Base-by-base conservation (phyloP, 2,888 invertebrate genomes). In the Callinectes sapidus region DNA sequence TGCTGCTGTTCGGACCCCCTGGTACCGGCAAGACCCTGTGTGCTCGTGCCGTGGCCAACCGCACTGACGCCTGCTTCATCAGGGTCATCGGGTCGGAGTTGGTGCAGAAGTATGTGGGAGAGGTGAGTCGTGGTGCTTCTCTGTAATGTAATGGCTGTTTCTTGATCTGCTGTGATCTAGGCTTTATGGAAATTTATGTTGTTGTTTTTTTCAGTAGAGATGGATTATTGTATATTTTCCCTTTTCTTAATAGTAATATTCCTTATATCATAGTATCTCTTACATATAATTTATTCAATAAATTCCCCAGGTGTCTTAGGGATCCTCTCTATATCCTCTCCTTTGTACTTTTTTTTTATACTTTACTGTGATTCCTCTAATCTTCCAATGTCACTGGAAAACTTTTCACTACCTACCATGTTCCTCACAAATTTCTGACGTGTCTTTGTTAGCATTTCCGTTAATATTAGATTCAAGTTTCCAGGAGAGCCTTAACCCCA, bases 31-130 rank as follows among this genome's bases (percentile, higher is more conserved):
- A 99, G 96, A 99, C 99, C 0, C 96, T 99, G 35, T 99, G 99
- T 96, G 99, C 99, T 2, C 96, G 99, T 95, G 99, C 99, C 0
- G 99, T 99, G 16, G 99, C 99, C 61, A 99, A 99, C 96, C 97
- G 99, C 94, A 99, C 99, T 0, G 99, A 99, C 96, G 99, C 99
- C 55, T 99, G 99, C 96, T 99, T 99, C 95, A 99, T 99, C 95
- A 97, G 99, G 95, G 99, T 99, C 61, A 99, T 99, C 96, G 99
- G 99, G 95, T 97, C 98, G 92, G 98, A 98, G 95, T 96, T 98
- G 94, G 98, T 98, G 77, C 98, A 98, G 96, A 99, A 99, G 96
- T 99, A 99, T 96, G 98, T 99, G 0, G 99, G 98, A 95, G 97
- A 97, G 96, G 97, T 97, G 95, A 95, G 95, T 95, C 42, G 23